Percentiles rank a stretch among this genome's conserved stretches.
Conservation (phyloP, 2,797 vertebrate species). For the Acanthurus tractus region DNA sequence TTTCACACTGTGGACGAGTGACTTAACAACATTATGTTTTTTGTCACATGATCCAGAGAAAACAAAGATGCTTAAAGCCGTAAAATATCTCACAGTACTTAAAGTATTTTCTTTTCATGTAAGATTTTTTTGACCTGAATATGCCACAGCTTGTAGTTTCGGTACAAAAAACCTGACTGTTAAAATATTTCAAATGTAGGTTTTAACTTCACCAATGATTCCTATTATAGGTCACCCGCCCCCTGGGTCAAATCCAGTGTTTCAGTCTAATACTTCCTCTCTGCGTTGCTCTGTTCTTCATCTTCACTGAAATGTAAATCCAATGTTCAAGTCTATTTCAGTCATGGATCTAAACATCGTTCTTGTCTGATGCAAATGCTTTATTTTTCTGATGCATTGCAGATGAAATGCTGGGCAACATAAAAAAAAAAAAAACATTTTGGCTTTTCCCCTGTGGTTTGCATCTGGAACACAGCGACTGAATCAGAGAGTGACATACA, state of each 20-base stretch:
- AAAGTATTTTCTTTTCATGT: neutral
- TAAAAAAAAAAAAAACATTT: too few species aligned
- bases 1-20: slow-evolving; percentile 64
- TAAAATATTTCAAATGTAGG: neutral
- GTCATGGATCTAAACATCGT: neutral
- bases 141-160: neutral
- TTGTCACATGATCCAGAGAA: slow-evolving; percentile 18
- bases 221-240: too few species aligned
- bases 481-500: neutral
- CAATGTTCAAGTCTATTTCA: neutral
- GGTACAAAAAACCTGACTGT: neutral
- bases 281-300: neutral
- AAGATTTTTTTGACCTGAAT: neutral
- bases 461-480: neutral
- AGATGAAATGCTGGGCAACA: too few species aligned
- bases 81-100: slow-evolving; percentile 7
- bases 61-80: slow-evolving; percentile 14
- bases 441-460: neutral
- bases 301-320: neutral
- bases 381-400: too few species aligned
- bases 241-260: neutral
- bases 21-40: slow-evolving; percentile 39
- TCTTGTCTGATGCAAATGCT: too few species aligned
- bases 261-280: neutral
- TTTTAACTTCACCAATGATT: neutral